Percentiles rank a stretch among this genome's conserved stretches.
These are phyloP conservation scores for Pammene fasciana DNA, from an alignment of 2,888 invertebrate genomes.

Conservation along the genomic window DNA sequence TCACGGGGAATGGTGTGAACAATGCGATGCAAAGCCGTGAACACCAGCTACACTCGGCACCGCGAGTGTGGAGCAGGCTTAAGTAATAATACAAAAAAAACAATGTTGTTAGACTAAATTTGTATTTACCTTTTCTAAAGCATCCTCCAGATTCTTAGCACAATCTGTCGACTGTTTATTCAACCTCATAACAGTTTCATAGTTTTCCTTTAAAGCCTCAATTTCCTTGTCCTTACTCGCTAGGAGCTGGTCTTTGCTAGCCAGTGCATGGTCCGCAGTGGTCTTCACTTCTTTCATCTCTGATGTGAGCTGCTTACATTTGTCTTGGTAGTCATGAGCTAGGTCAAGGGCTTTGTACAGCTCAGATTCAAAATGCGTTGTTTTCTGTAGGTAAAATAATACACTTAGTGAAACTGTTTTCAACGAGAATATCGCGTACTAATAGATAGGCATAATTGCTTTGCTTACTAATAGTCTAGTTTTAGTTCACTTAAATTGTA, in stretches of 20 bases:
- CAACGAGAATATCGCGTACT: no score
- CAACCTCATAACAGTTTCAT: conserved; percentile 77
- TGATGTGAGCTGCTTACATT: conserved; percentile 80
- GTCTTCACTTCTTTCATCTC: conserved; percentile 72
- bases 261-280: conserved; percentile 64
- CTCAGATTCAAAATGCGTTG: conserved; percentile 87
- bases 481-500: no score
- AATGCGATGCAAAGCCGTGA: no score
- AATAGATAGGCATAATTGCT: no score
- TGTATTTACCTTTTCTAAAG: conserved; percentile 76
- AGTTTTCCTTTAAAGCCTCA: conserved; percentile 74
- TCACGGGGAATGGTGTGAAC: no score
- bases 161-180: conserved; percentile 84
- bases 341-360: conserved; percentile 87
- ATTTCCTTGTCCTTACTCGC: conserved; percentile 68
- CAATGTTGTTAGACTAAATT: no score
- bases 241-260: conserved; percentile 58
- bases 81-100: no score
- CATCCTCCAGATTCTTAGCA: conserved; percentile 83
- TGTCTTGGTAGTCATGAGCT: conserved; percentile 87
- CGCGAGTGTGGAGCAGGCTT: no score
- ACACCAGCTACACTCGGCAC: no score
- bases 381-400: conserved; percentile 62
- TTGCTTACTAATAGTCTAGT: no score
- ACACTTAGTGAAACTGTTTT: no score